Conservation (phyloP, 2,113 vertebrate genomes). For the Callipepla squamata region DNA sequence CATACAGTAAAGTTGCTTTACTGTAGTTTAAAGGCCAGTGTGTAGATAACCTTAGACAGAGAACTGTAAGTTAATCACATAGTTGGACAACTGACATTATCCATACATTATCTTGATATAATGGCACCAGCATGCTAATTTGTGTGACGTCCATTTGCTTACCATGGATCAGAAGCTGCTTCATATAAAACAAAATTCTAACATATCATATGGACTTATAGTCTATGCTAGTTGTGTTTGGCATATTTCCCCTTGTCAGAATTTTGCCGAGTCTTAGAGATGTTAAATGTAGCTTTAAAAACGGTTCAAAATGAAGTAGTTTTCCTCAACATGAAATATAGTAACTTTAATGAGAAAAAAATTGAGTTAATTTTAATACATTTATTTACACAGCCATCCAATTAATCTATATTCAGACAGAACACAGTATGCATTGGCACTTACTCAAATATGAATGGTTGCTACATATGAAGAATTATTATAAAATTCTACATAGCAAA, state of each 20-base stretch:
- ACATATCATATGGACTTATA: slow-evolving; percentile 29
- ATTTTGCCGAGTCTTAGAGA: neutral
- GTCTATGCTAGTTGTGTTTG: slow-evolving; percentile 48
- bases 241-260: slow-evolving; percentile 6
- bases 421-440: neutral
- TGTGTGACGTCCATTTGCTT: slow-evolving; percentile 62
- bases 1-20: slow-evolving; percentile 37
- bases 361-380: neutral
- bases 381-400: neutral
- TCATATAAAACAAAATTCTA: slow-evolving; percentile 60
- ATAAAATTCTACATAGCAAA: neutral
- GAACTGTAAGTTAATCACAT: slow-evolving; percentile 54
- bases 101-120: slow-evolving; percentile 55
- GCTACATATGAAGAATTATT: neutral
- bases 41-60: slow-evolving; percentile 47
- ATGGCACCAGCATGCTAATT: slow-evolving; percentile 42
- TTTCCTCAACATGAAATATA: neutral
- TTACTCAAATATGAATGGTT: neutral
- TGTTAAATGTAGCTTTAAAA: neutral
- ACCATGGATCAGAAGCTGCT: slow-evolving; percentile 41
- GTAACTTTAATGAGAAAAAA: neutral
- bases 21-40: slow-evolving; percentile 37
- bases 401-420: neutral
- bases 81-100: slow-evolving; percentile 53
- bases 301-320: neutral